Evolutionary conservation across 2,113 vertebrate species (phyloP).

Genomic region (Symphodus melops): DNA sequence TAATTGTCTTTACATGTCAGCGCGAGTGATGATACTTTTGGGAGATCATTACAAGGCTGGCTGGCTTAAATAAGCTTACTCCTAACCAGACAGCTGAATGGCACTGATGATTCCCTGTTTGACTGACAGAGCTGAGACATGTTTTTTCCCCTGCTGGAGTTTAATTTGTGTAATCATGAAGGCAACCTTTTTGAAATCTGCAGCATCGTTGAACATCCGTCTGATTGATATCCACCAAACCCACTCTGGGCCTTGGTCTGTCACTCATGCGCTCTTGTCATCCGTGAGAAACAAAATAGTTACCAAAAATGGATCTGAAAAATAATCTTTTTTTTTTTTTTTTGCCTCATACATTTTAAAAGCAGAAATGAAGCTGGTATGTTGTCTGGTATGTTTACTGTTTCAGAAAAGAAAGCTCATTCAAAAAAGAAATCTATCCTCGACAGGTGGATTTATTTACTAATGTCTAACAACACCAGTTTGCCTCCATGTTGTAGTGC

Average conservation of each 20-base stretch:
- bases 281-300: conserved; percentile 2
- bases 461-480: conserved; percentile 5
- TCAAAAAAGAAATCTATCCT: no score
- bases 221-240: conserved; percentile 46
- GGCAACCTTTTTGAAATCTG: conserved; percentile 34
- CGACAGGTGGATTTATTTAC: no score
- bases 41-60: conserved; percentile 66
- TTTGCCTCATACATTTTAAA: not conserved
- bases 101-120: conserved; percentile 36
- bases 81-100: conserved; percentile 51
- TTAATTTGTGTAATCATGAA: conserved; percentile 58
- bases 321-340: no score
- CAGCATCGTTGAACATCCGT: conserved; percentile 24
- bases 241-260: conserved; percentile 9
- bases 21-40: conserved; percentile 60
- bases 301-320: not conserved
- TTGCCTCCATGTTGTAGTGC: conserved; percentile 25
- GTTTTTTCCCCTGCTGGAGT: conserved; percentile 50
- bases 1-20: conserved; percentile 79
- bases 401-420: no score
- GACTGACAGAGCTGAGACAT: conserved; percentile 47
- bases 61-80: conserved; percentile 47
- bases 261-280: conserved; percentile 14
- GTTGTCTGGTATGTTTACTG: no score
- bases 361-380: not conserved